phyloP scores from a whole-genome alignment of 2,797 vertebrate species.

The Odontamblyopus lacepedii region DNA sequence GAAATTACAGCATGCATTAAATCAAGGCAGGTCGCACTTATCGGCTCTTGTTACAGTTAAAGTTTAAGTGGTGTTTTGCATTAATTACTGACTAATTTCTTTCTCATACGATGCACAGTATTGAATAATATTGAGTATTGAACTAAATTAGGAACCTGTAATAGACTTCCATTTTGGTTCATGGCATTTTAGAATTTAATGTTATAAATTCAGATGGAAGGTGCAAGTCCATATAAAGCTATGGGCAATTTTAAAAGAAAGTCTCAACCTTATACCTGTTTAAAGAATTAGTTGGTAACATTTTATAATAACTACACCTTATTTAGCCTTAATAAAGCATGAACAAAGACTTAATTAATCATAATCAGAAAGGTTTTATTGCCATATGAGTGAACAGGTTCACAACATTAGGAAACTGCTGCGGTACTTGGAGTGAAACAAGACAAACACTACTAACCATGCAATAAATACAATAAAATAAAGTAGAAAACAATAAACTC shows the following conservation, averaged over 20 bases:
- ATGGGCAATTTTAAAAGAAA: neutral
- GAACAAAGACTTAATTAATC: no score
- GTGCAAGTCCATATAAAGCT: neutral
- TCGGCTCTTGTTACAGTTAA: neutral
- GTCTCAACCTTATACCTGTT: neutral
- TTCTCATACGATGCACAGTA: neutral
- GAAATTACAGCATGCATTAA: conserved; percentile 9
- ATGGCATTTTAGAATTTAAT: neutral
- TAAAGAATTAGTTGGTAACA: no score
- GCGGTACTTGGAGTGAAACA: no score
- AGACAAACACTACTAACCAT: no score
- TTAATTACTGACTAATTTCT: neutral
- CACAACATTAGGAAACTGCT: no score
- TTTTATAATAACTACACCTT: no score
- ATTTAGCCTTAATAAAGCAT: no score
- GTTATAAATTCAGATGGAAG: neutral
- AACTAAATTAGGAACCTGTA: neutral
- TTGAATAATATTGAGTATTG: neutral
- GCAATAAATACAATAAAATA: no score
- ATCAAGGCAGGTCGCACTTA: conserved; percentile 2
- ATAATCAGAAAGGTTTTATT: no score
- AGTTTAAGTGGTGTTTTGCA: conserved; percentile 10
- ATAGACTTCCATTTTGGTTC: neutral
- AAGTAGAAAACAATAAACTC: no score
- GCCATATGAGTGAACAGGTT: no score